Evolutionary conservation across 2,888 invertebrate species (phyloP).

Genomic region (Priocnemis perturbator): DNA sequence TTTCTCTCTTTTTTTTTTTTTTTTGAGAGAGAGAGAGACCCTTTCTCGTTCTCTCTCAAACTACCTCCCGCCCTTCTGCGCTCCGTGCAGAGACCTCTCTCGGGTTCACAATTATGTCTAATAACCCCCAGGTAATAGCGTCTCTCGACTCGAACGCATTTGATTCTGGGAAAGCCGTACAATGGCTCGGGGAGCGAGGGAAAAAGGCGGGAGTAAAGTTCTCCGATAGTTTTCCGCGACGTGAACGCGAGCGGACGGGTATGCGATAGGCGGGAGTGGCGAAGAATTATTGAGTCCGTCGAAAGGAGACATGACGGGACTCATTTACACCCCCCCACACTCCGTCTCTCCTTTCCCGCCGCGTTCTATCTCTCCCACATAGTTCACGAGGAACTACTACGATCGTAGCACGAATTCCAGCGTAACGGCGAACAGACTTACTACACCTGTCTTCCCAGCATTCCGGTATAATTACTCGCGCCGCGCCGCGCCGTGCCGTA

Average conservation of each 20-base stretch:
- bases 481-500: too few species aligned
- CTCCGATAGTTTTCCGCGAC: too few species aligned
- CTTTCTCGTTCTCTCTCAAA: conserved; percentile 16
- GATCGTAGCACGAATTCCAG: too few species aligned
- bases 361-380: too few species aligned
- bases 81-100: conserved; percentile 32
- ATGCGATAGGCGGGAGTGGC: too few species aligned
- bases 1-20: background rate
- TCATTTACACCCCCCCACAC: too few species aligned
- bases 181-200: background rate
- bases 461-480: too few species aligned
- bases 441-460: background rate
- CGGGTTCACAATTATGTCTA: conserved; percentile 48
- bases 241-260: too few species aligned
- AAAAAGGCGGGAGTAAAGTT: background rate
- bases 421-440: background rate
- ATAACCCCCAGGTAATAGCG: conserved; percentile 43
- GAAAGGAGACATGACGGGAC: too few species aligned
- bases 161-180: conserved; percentile 36
- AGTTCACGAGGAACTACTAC: too few species aligned
- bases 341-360: too few species aligned
- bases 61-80: conserved; percentile 19
- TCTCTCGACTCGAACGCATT: conserved; percentile 25
- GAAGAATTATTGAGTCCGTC: too few species aligned
- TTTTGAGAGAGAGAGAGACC: conserved; percentile 18